phyloP scores from a whole-genome alignment of 2,888 invertebrate species.

The Lepidocyrtinus sp. region DNA sequence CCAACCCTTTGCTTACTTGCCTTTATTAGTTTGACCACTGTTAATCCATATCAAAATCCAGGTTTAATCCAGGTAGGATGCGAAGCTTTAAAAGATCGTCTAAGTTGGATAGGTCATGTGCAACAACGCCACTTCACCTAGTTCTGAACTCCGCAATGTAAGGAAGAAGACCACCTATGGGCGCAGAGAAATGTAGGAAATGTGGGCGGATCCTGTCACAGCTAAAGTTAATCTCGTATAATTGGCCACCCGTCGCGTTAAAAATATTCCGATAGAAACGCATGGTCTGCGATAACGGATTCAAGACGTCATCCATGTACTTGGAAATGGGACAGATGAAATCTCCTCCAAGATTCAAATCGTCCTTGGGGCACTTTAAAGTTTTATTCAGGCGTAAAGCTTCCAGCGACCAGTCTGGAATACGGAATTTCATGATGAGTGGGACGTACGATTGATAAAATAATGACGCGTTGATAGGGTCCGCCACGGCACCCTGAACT shows the following conservation, averaged over 20 bases:
- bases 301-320: slow-evolving; percentile 48
- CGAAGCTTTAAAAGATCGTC: no score
- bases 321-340: slow-evolving; percentile 37
- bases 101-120: no score
- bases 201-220: slow-evolving; percentile 57
- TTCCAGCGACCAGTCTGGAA: slow-evolving; percentile 43
- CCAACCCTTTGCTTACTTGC: no score
- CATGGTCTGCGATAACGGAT: slow-evolving; percentile 38
- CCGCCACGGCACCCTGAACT: slow-evolving; percentile 39
- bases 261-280: slow-evolving; percentile 52
- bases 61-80: no score
- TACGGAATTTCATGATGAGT: slow-evolving; percentile 41
- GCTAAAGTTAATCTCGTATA: slow-evolving; percentile 48
- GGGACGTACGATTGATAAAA: slow-evolving; percentile 53
- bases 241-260: slow-evolving; percentile 39
- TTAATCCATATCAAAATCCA: no score
- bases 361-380: slow-evolving; percentile 37
- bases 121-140: no score
- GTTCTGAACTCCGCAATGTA: slow-evolving; percentile 44
- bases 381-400: slow-evolving; percentile 42
- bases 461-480: slow-evolving; percentile 26
- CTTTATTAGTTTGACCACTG: no score
- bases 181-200: slow-evolving; percentile 54
- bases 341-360: slow-evolving; percentile 11
- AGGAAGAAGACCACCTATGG: slow-evolving; percentile 40